These are phyloP conservation scores for Griposia aprilina DNA, from an alignment of 2,888 invertebrate species.

Conservation along the genomic window DNA sequence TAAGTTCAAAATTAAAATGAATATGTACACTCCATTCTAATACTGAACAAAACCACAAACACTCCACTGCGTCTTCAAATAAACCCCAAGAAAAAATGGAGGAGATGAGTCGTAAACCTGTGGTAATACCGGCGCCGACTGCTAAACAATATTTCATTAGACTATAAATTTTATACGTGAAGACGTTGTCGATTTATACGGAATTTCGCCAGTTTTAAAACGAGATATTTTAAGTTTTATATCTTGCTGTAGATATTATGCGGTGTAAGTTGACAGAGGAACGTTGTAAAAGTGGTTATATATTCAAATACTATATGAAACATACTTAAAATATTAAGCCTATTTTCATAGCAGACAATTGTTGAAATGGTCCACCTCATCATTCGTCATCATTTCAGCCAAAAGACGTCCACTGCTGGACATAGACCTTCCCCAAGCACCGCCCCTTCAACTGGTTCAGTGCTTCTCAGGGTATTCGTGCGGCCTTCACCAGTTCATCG, in stretches of 20 bases:
- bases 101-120: slow-evolving; percentile 60
- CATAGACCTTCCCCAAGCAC: too few relatives aligned
- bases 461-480: too few relatives aligned
- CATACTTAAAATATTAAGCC: too few relatives aligned
- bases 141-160: slow-evolving; percentile 76
- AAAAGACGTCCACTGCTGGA: too few relatives aligned
- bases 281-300: background rate
- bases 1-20: slow-evolving; percentile 9
- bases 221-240: slow-evolving; percentile 51
- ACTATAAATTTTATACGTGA: slow-evolving; percentile 73
- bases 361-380: background rate
- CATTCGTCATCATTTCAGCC: too few relatives aligned
- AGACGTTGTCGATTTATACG: slow-evolving; percentile 67
- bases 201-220: slow-evolving; percentile 61
- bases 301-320: background rate
- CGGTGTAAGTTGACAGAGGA: background rate
- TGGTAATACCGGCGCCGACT: slow-evolving; percentile 67
- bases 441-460: too few relatives aligned
- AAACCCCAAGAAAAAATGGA: slow-evolving; percentile 7
- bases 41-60: slow-evolving; percentile 22
- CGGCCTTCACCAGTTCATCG: too few relatives aligned
- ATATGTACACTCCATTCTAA: slow-evolving; percentile 6
- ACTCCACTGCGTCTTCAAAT: slow-evolving; percentile 13
- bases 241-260: slow-evolving; percentile 6
- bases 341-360: background rate